phyloP scores from a whole-genome alignment of 1,140 invertebrate genomes.

The Pseudachorutes palmiensis region DNA sequence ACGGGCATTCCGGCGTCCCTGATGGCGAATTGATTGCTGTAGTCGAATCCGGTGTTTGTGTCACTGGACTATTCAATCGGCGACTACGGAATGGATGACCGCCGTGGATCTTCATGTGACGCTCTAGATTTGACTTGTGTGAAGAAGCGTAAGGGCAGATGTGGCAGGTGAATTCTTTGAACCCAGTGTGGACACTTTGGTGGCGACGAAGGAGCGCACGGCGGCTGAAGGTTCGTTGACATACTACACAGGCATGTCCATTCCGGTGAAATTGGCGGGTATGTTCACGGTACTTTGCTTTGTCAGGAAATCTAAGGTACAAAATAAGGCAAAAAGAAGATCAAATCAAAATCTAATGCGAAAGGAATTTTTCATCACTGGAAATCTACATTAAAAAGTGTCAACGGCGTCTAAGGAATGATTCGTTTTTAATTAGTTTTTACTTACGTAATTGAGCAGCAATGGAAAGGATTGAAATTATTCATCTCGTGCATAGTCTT shows the following conservation, averaged over 20 bases:
- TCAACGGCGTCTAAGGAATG: neutral
- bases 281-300: constrained; percentile 16
- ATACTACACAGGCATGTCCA: constrained; percentile 46
- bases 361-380: neutral
- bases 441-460: neutral
- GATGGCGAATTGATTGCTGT: neutral
- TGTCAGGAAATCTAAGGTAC: constrained; percentile 17
- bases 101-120: constrained; percentile 42
- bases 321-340: neutral
- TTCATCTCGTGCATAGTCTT: constrained; percentile 15
- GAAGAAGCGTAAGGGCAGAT: constrained; percentile 48
- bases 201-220: constrained; percentile 48
- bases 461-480: neutral
- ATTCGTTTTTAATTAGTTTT: neutral
- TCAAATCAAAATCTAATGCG: neutral
- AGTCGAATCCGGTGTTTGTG: constrained; percentile 5
- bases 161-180: constrained; percentile 46
- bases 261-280: constrained; percentile 41
- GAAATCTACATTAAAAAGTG: too few relatives aligned
- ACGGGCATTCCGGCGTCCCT: neutral
- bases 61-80: neutral
- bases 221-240: constrained; percentile 45
- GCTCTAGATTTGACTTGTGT: constrained; percentile 48
- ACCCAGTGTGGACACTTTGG: constrained; percentile 45
- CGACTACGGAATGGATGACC: neutral